Base-by-base conservation (phyloP, 37 sponge, comb jelly and placozoan species). In the Ianthella basta region DNA sequence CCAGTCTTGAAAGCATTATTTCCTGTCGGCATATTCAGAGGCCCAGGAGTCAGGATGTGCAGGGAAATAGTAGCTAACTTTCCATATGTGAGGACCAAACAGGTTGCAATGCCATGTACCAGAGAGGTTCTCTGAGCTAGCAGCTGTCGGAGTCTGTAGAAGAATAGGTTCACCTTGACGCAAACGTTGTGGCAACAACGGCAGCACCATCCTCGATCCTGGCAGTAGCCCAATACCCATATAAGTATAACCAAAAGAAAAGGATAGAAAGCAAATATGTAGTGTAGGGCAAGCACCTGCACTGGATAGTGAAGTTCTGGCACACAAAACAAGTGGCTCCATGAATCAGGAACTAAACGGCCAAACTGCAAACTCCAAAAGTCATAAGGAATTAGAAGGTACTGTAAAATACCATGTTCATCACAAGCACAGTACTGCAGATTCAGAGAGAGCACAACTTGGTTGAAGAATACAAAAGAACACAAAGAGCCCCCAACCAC, bases 211-310 rank as follows among this genome's bases (percentile, higher is more conserved):
- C 20, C 66, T 20, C 23, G 66, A 24, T 64, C 66, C 66, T 64
- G 66, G 66, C 23, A 64, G 66, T 64, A 64, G 66, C n/a, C 23
- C 20, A 64, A 10, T 30, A 64, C 8, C 14, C 66, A 10, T 24
- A 64, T 64, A 29, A 16, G 27, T 8, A 64, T 10, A 30, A 64
- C 27, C 66, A 79, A 15, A 39, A 79, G 53, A 27, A 79, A 79
- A 0, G 88, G 88, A 63, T 88, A 91, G 67, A 88, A 37, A 19
- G 92, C 92, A 34, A 64, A 34, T 15, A 91, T 23, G 68, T 88
- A 88, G 10, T 84, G 57, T 79, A 80, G n/a, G 15, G 84, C 64
- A 4, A 83, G 63, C n/a, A 86, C 34, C 27, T 75, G 56, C 25
- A 88, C 25, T 4, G 85, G 50, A 53, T 57, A n/a, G n/a, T n/a